Base-by-base conservation (phyloP, 2,888 invertebrate genomes). In the Ophonus ardosiacus region DNA sequence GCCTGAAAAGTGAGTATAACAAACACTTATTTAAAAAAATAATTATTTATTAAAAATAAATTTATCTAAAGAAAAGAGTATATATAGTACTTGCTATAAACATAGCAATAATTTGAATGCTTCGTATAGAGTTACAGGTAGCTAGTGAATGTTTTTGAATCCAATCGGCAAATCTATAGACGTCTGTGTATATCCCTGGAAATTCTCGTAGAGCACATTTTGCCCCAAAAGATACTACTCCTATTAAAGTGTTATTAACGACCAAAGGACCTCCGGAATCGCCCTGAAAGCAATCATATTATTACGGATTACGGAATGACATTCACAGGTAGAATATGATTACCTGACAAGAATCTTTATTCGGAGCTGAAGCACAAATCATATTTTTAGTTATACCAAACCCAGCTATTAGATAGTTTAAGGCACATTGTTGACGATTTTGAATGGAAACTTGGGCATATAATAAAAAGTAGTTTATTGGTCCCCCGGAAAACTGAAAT, bases 71-170 rank as follows among this genome's bases (percentile, higher is more conserved):
- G 10, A 74, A 74, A 10, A 74, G 8, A 43, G 40, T 18, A 17
- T 40, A 74, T 8, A 74, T 10, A 4, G 18, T 74, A 40, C 7
- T 43, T 40, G 71, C 40, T 74, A 74, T 74, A 5, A 74, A n/a
- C 71, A 74, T 74, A 17, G 71, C 71, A 74, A 17, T n/a, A 15
- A 74, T 43, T 51, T 74, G 71, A 74, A 74, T 74, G 13, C 5
- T 18, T 24, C 40, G 38, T 1, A 74, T 43, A 21, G 43, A 74
- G 15, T 43, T 74, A 15, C 15, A 43, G 0, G 71, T 7, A 7
- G 71, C 71, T 1, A 18, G 6, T 0, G 71, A 74, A 17, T 74
- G 6, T 8, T 43, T 4, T 43, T 74, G 17, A 40, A 74, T 74
- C 71, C 71, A 74, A 6, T 15, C 7, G 0, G 13, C 18, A 17